These are phyloP conservation scores for Rhipidura dahli DNA, from an alignment of 2,113 vertebrate species.

Conservation along the genomic window DNA sequence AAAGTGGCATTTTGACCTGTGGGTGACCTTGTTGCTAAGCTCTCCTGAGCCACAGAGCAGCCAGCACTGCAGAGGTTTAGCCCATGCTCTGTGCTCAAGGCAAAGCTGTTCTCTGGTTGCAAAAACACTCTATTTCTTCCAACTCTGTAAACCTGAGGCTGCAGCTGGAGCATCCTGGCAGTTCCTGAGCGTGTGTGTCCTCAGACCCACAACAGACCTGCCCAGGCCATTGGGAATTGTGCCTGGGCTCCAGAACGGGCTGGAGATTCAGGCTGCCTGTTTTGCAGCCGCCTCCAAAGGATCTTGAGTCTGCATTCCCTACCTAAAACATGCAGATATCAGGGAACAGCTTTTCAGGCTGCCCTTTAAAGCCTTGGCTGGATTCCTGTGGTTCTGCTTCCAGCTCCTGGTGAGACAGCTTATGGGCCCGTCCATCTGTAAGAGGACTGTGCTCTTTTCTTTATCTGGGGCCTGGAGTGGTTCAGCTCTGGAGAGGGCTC, in stretches of 20 bases:
- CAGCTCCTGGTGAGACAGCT: conserved; percentile 52
- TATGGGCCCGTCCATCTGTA: conserved; percentile 43
- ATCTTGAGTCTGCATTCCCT: neutral
- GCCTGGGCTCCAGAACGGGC: neutral
- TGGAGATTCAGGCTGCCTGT: neutral
- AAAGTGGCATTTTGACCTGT: neutral
- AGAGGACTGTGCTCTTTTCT: conserved; percentile 44
- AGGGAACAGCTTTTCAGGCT: conserved; percentile 53
- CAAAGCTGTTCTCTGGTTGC: neutral
- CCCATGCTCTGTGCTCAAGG: neutral
- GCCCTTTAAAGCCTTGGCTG: conserved; percentile 51
- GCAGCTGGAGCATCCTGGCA: neutral
- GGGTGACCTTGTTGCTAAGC: neutral
- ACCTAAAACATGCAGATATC: neutral
- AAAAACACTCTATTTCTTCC: neutral
- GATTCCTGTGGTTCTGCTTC: conserved; percentile 21
- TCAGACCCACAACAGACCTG: neutral
- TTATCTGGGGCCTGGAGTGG: neutral
- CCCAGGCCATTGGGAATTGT: neutral
- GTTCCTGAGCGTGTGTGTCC: neutral
- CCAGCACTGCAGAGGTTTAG: neutral
- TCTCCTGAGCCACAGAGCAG: neutral
- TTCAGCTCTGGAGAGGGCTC: neutral
- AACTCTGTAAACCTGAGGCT: neutral
- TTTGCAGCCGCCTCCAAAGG: neutral